Base-by-base conservation (phyloP, 2,888 invertebrate genomes). In the Eupithecia subumbrata region DNA sequence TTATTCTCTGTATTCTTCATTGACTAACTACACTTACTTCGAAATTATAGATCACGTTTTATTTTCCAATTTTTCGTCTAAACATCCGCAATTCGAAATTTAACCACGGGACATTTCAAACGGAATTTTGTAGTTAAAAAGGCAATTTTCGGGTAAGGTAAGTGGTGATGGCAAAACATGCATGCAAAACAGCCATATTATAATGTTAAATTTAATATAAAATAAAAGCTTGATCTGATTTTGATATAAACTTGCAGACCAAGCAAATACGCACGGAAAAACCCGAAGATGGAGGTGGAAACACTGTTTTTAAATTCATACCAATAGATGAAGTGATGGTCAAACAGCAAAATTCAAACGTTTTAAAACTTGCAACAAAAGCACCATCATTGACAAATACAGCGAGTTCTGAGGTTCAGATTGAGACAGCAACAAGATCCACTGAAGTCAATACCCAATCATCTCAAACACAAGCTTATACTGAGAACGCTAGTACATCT, bases 201-300 rank as follows among this genome's bases (percentile, higher is more conserved):
- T 40, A 12, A 18, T 56, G 22, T 56, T 12, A 22, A 43, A 22
- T 68, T 0, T 2, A 67, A 40, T 40, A 5, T n/a, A 37, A 67
- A 7, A 34, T 4, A 66, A 14, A 18, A 67, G 7, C 14, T 43
- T 22, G 22, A 43, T 43, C 16, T 68, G 43, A 68, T 68, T 70
- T 77, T 78, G 73, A 73, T 83, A 86, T 78, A 83, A 81, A 67
- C 86, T 95, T 95, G 80, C 94, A 95, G 95, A 95, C 95, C 77
- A 90, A 95, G 89, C 90, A 94, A 92, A 95, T 95, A 81, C 90
- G 95, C 77, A 95, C 95, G 37, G 95, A 95, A 89, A 95, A 89
- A 82, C 95, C 95, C 76, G 87, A 82, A 80, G 91, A 92, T 81
- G 92, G 89, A 81, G 90, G 85, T 79, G 91, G 89, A 81, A 89